These are phyloP conservation scores for Eulemur coronatus DNA, from an alignment of 2,797 vertebrate genomes.

Conservation along the genomic window DNA sequence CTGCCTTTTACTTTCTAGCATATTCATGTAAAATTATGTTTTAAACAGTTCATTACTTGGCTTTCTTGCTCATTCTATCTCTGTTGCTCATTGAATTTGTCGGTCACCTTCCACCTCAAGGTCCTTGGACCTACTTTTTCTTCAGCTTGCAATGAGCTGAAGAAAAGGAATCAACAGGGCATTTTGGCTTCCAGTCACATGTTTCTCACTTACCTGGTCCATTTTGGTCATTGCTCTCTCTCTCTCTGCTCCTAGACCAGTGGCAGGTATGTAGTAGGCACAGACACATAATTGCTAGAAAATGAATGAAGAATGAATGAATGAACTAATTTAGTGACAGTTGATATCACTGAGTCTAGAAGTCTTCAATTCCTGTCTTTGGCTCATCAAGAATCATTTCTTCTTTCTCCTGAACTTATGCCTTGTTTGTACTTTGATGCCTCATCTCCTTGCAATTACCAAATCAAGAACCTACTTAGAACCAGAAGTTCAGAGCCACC, in stretches of 20 bases:
- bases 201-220: neutral
- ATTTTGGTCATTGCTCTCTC: neutral
- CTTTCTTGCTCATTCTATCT: neutral
- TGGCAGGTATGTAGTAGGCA: neutral
- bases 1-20: neutral
- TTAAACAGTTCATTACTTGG: neutral
- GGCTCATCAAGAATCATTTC: neutral
- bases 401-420: neutral
- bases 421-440: neutral
- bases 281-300: neutral
- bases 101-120: neutral
- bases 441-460: neutral
- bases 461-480: neutral
- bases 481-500: neutral
- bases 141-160: neutral
- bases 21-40: neutral
- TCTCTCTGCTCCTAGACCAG: neutral
- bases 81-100: neutral
- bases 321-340: rapidly evolving
- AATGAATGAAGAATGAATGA: neutral
- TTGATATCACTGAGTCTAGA: neutral
- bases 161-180: neutral
- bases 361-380: neutral
- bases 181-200: neutral
- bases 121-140: neutral